These are phyloP conservation scores for Platycnemis pennipes DNA, from an alignment of 2,888 invertebrate species.

Conservation along the genomic window DNA sequence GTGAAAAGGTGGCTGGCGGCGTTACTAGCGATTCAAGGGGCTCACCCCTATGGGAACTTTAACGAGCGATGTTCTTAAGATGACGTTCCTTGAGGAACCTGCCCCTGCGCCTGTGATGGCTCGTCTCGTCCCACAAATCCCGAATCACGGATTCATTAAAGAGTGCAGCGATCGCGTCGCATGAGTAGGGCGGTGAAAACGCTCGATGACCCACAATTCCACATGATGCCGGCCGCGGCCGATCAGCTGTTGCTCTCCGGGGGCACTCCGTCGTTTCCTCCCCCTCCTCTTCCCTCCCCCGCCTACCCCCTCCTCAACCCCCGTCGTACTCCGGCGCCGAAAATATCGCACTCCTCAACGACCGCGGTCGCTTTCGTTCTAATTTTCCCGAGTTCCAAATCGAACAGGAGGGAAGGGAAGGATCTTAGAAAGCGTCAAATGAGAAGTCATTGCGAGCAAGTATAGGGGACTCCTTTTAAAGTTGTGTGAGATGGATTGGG, in stretches of 20 bases:
- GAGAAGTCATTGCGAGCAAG: neutral
- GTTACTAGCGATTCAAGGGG: too few relatives aligned
- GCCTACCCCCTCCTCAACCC: neutral
- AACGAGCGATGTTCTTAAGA: too few relatives aligned
- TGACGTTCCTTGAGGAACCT: too few relatives aligned
- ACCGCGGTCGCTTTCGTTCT: neutral
- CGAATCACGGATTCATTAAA: constrained; percentile 11
- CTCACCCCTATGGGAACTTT: too few relatives aligned
- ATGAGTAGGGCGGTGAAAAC: constrained; percentile 2
- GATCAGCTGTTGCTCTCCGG: constrained; percentile 7
- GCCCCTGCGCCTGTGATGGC: neutral
- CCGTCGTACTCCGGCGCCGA: neutral
- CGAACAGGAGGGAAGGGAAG: neutral
- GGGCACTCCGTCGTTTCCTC: neutral
- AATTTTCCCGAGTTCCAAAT: neutral
- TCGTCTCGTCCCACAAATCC: constrained; percentile 1
- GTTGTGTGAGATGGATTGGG: neutral
- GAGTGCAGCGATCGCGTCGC: constrained; percentile 12
- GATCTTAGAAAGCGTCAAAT: neutral
- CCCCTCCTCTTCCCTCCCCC: neutral
- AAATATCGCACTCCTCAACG: neutral
- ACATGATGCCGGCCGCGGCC: neutral
- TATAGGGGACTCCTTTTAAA: neutral
- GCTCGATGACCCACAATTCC: constrained; percentile 28
- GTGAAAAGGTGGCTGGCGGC: too few relatives aligned